Evolutionary conservation across 2,888 invertebrate species (phyloP).

Genomic region (Trachelus iudaicus): DNA sequence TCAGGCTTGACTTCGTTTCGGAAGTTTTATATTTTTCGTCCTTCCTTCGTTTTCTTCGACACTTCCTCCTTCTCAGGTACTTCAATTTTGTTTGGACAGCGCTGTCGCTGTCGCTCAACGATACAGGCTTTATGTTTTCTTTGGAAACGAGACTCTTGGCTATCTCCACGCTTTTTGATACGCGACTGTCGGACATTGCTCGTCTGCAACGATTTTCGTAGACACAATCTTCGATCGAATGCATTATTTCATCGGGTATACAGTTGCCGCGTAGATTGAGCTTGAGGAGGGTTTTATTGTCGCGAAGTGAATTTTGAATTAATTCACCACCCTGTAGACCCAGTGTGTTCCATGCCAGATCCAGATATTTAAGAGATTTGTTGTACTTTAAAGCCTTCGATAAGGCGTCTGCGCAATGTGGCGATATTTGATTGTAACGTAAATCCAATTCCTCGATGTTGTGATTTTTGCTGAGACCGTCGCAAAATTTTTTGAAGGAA

Average conservation of each 20-base stretch:
- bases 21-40: slow-evolving; percentile 15
- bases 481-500: slow-evolving; percentile 57
- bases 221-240: slow-evolving; percentile 46
- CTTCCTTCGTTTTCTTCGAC: slow-evolving; percentile 10
- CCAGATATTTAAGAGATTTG: slow-evolving; percentile 52
- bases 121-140: slow-evolving; percentile 14
- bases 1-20: slow-evolving; percentile 14
- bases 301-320: slow-evolving; percentile 50
- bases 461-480: slow-evolving; percentile 54
- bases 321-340: slow-evolving; percentile 59
- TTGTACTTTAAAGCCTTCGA: slow-evolving; percentile 50
- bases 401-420: slow-evolving; percentile 52
- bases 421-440: slow-evolving; percentile 61
- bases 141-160: slow-evolving; percentile 20
- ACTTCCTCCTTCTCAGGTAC: slow-evolving; percentile 20
- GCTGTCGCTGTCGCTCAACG: slow-evolving; percentile 27
- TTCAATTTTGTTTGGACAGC: slow-evolving; percentile 13
- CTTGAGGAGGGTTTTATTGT: slow-evolving; percentile 48
- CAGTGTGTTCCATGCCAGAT: slow-evolving; percentile 62
- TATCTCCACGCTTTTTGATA: slow-evolving; percentile 25
- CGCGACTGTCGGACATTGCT: slow-evolving; percentile 26
- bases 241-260: slow-evolving; percentile 57
- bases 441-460: slow-evolving; percentile 58
- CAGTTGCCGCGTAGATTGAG: slow-evolving; percentile 61
- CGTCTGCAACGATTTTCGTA: slow-evolving; percentile 39